Evolutionary conservation across 2,888 invertebrate genomes (phyloP), one percentile per base, ranked within the genome.

Genomic region (Pseudococcus jackbeardsleyi): DNA sequence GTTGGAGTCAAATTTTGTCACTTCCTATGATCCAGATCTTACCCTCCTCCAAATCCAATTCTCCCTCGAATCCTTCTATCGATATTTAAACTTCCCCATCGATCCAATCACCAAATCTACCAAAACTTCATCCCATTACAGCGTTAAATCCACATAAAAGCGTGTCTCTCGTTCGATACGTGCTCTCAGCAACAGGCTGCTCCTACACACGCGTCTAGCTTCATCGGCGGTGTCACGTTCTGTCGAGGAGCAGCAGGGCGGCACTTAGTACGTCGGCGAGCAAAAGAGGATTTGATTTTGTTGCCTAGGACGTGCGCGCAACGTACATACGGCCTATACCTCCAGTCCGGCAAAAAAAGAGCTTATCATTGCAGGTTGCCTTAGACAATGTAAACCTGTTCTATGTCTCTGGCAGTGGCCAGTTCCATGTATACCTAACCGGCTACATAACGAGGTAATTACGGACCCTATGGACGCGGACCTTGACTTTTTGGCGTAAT

Each of bases 361-460:
- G 79, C 79, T 72, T 72, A 82, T 46, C 79, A 77, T 42, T 42
- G 79, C 46, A 82, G 79, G 79, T 46, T 42, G 77, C 42, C 9
- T 6, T 39, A 39, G 39, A 82, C 79, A 82, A 82, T 82, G 79
- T 82, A 82, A 82, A 82, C 79, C 79, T 82, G 79, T 82, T 82
- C 72, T 33, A 59, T 64, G 19, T 64, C 19, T 64, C 22, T 64
- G 64, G 64, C 19, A 15, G 19, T 19, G 6, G 1, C 3, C 72
- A 5, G 11, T 22, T 12, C 8, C 22, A 64, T 64, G 42, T 64
- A 19, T 9, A 22, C 11, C 9, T 64, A 64, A 82, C 79, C 79
- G 79, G 79, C 79, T 82, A 19, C 79, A 42, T 82, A 72, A 72
- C 72, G 72, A 72, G 72, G 72, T 72, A 39, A 72, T 72, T 72